Evolutionary conservation across 2,797 vertebrate genomes (phyloP), one percentile per base, ranked within the genome.

Genomic region (Ibycter americanus): DNA sequence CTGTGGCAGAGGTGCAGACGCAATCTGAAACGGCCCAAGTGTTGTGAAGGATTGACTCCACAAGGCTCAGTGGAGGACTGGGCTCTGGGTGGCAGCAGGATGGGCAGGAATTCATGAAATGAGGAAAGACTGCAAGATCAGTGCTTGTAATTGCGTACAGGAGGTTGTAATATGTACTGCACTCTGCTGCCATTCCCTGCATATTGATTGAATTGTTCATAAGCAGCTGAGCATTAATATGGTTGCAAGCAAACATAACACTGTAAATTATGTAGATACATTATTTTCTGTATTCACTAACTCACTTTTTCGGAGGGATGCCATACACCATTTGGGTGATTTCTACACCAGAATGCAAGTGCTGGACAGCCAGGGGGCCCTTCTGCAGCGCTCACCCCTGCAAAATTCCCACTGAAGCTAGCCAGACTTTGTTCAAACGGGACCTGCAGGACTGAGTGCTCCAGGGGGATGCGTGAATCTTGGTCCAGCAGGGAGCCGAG

Each of bases 1-100:
- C 58, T 0, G 0, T 27, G 83, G 27, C 0, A 0, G 44, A 61
- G 55, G 15, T 26, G 13, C 0, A 0, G 54, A 6, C 1, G 8
- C n/a, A 23, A 5, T n/a, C 54, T 42, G 42, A 61, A 32, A 17
- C 0, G 0, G 47, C 51, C 44, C 4, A 7, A 52, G 13, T 13
- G 44, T 77, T 81, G 22, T 15, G 56, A 51, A 62, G 62, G 58
- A 8, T 44, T 40, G 27, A 9, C 21, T 83, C 47, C n/a, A 9
- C 23, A 4, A 18, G 40, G 47, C 17, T 71, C 36, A 1, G 4
- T 9, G 72, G 44, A 76, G 56, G 68, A 7, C 2, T 22, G 46
- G 36, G 54, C 4, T 3, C 34, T 42, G 77, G 47, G 12, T 18
- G 25, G 46, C 71, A 55, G 29, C 0, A 0, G 44, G 49, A 19